Conservation (phyloP, 2,888 invertebrate species). For the Tipula helvola region DNA sequence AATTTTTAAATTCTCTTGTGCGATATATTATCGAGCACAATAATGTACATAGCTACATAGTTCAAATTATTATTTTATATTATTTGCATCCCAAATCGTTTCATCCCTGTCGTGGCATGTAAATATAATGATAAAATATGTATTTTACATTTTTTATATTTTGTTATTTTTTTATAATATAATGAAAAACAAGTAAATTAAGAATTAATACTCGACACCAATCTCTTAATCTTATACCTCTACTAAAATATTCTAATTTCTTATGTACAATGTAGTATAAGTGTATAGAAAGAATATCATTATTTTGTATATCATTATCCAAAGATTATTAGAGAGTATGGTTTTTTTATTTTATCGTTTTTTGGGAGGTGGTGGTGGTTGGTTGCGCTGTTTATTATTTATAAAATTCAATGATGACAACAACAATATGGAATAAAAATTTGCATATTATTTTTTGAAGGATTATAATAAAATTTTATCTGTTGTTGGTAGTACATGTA, state of each 20-base stretch:
- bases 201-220: background rate
- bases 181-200: background rate
- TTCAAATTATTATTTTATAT: too few species aligned
- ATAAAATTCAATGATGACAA: background rate
- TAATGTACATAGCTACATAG: too few species aligned
- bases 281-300: background rate
- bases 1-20: too few species aligned
- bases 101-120: too few species aligned
- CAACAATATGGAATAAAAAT: background rate
- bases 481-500: background rate
- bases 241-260: background rate
- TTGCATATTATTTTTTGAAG: background rate
- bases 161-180: background rate
- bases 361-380: background rate
- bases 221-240: conserved; percentile 4
- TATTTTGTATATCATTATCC: background rate
- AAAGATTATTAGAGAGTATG: background rate
- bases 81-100: too few species aligned
- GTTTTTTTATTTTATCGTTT: background rate
- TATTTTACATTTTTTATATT: background rate
- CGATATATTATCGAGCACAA: too few species aligned
- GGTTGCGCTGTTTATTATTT: background rate
- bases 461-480: background rate
- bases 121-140: background rate
- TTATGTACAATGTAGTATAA: background rate